These are phyloP conservation scores for Plutomurus gul DNA, from an alignment of 1,140 invertebrate genomes.

Conservation along the genomic window DNA sequence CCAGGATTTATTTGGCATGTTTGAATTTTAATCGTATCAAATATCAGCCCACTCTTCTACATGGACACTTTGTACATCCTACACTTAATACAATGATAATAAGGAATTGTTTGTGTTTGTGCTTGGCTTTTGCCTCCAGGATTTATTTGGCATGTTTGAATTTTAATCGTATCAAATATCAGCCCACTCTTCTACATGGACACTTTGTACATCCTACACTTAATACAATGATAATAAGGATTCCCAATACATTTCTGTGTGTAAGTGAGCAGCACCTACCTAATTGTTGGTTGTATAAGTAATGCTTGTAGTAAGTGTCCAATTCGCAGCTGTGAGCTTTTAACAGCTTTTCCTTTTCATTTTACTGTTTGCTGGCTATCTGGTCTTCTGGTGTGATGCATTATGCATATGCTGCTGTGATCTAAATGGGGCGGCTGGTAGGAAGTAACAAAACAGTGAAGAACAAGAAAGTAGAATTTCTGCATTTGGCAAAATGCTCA, in stretches of 20 bases:
- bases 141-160: conserved; percentile 19
- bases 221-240: too few relatives aligned
- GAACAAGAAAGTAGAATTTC: conserved; percentile 21
- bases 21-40: background rate
- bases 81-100: too few relatives aligned
- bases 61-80: too few relatives aligned
- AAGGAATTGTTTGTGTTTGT: background rate
- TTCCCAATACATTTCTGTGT: too few relatives aligned
- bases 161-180: background rate
- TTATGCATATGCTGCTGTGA: background rate
- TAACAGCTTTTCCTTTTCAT: conserved; percentile 17
- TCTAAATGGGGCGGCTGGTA: background rate
- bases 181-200: too few relatives aligned
- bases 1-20: conserved; percentile 20
- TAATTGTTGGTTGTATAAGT: too few relatives aligned
- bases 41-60: too few relatives aligned
- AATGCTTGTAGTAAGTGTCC: too few relatives aligned
- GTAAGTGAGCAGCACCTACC: background rate
- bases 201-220: too few relatives aligned
- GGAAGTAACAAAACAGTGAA: background rate
- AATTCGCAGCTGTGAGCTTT: too few relatives aligned
- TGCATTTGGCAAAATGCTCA: background rate
- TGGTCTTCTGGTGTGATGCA: background rate
- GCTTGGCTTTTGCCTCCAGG: background rate
- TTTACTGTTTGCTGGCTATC: background rate